Evolutionary conservation across 2,797 vertebrate species (phyloP), one percentile per base, ranked within the genome.

Genomic region (Limnodromus scolopaceus): DNA sequence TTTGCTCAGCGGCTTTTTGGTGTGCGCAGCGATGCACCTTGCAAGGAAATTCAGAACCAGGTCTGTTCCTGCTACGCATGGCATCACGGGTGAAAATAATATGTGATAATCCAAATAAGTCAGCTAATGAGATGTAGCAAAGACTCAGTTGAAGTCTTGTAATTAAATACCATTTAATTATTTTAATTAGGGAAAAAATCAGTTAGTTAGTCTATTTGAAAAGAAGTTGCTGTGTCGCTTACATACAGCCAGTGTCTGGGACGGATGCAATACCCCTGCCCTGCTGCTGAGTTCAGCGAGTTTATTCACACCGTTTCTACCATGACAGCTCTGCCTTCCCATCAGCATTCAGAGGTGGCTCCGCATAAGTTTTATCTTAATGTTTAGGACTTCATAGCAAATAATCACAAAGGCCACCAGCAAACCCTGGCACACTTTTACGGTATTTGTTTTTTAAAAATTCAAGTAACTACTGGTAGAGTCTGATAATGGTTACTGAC

Each of bases 111-210:
- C 78, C 91, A 93, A 96, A 94, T 86, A 83, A 97, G 48, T 60
- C 77, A 20, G 84, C 78, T 94, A 93, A 95, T 71, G 72, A 78
- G 87, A 93, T 49, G 48, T 46, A 88, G 49, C 54, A 91, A 95
- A 94, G 91, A 45, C 53, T 65, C 76, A 71, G 49, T 57, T 77
- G 80, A 94, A 93, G 32, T 63, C 68, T 87, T 75, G 77, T 78
- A 92, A 97, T 96, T 96, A 97, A 97, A 96, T 91, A 55, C 9
- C 43, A 64, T 68, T 94, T 96, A 90, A 96, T 97, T 96, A 95
- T 96, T 92, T 88, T 92, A 96, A 96, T 95, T 74, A 94, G 20
- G 58, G 77, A 76, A 14, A 53, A 87, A 95, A 87, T 30, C 7
- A 23, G 11, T 46, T 22, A 46, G 45, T 46, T 48, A 30, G 83